Evolutionary conservation across 2,888 invertebrate genomes (phyloP).

Genomic region (Amblyteles armatorius): DNA sequence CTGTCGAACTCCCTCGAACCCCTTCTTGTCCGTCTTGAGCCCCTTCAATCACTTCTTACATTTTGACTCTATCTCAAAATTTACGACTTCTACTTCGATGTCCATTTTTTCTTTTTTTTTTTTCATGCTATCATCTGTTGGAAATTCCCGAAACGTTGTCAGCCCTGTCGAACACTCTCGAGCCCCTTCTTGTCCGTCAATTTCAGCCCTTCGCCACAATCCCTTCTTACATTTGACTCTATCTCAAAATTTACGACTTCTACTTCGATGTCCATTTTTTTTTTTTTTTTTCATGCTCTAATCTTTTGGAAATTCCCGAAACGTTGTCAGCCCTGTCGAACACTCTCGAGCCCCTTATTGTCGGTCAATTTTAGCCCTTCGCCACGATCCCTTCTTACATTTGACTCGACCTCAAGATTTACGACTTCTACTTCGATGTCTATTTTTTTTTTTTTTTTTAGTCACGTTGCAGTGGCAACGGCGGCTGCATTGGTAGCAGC

Average conservation of each 20-base stretch:
- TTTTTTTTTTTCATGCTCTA: not conserved
- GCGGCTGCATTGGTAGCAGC: not conserved
- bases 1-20: not conserved
- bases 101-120: not conserved
- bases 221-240: not conserved
- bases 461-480: not conserved
- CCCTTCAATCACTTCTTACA: not conserved
- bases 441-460: slow-evolving; percentile 15
- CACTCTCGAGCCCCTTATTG: not conserved
- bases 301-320: too few species aligned
- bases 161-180: not conserved
- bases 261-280: not conserved
- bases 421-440: not conserved
- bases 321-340: not conserved
- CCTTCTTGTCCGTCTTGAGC: not conserved
- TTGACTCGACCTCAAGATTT: not conserved
- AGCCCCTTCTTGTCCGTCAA: not conserved
- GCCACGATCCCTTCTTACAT: not conserved
- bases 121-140: not conserved
- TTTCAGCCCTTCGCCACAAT: not conserved
- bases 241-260: not conserved
- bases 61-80: not conserved
- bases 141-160: not conserved
- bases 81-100: not conserved
- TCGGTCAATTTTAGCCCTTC: not conserved